Base-by-base conservation (phyloP, 2,888 invertebrate species). In the Epinotia bilunana region DNA sequence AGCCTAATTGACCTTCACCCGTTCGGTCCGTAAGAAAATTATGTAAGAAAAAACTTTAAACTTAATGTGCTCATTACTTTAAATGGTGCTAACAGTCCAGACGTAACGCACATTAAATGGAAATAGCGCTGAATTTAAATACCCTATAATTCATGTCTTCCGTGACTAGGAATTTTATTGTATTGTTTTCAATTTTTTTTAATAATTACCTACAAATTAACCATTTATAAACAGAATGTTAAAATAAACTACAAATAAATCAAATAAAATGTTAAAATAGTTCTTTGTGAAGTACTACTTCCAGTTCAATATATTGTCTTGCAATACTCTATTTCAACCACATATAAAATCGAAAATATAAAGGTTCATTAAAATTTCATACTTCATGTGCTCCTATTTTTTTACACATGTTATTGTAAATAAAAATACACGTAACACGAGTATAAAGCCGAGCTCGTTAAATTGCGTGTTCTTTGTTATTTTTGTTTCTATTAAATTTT, bases 1-100 rank as follows among this genome's bases (percentile, higher is more conserved):
- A 68, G 39, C 61, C 73, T 55, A 43, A 61, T 55, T 73, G 73
- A 53, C 73, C 67, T 73, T 73, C 55, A 67, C 49, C 55, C 12
- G 23, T n/a, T 55, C n/a, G 4, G 67, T 23, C 49, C 20, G 43
- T n/a, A 39, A 60, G 12, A 23, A 5, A 57, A 33, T 67, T 11
- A 57, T 20, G 60, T 1, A 60, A 69, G n/a, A 60, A 69, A 58
- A 33, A 28, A 67, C 33, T 33, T 55, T 55, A 33, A 67, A 67
- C 12, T 43, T 57, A 12, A 18, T 61, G 3, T 49, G 53, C 7
- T n/a, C n/a, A 23, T 49, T 53, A 28, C 20, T 65, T 65, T 28
- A 65, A 65, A 9, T 53, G 13, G 16, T 28, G 23, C 23, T 28
- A 49, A 2, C 16, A n/a, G 28, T 20, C 49, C 9, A 46, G 63